A percentile compares a stretch with the other conserved stretches of the same genome.
phyloP scores from a whole-genome alignment of 2,113 vertebrate genomes.

The Meriones unguiculatus region DNA sequence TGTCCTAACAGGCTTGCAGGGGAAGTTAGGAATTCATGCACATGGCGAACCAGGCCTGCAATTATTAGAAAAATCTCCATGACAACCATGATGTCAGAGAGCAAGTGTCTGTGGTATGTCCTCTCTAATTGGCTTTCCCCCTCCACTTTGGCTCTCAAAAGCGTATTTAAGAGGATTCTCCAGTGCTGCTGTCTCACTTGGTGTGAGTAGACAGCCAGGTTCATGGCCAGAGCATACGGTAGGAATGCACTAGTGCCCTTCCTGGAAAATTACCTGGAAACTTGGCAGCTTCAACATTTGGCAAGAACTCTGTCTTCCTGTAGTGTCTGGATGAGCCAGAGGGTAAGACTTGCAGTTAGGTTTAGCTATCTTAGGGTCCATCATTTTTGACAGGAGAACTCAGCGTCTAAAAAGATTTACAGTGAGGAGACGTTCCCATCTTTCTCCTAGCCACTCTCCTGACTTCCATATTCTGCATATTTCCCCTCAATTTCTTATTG shows the following conservation, averaged over 20 bases:
- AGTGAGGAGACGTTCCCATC: not conserved
- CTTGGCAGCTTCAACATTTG: not conserved
- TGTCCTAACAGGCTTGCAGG: not conserved
- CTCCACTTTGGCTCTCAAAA: not conserved
- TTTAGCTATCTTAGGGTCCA: not conserved
- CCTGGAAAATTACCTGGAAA: not conserved
- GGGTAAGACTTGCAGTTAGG: not conserved
- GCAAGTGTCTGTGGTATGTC: not conserved
- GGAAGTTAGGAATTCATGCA: not conserved
- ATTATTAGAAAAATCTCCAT: constrained; percentile 1
- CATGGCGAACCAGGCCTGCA: not conserved
- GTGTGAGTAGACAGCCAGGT: not conserved
- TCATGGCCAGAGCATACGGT: no score
- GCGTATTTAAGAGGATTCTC: not conserved
- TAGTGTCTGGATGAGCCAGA: not conserved
- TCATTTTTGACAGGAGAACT: not conserved
- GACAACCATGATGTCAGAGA: not conserved
- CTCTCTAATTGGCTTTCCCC: not conserved
- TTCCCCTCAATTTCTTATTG: not conserved
- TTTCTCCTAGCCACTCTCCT: not conserved
- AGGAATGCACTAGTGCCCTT: not conserved
- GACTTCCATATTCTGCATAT: not conserved
- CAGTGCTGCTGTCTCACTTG: not conserved
- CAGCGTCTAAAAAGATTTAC: not conserved
- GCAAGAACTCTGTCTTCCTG: not conserved